Conservation (phyloP, 2,797 vertebrate species). For the Garrulus glandarius region DNA sequence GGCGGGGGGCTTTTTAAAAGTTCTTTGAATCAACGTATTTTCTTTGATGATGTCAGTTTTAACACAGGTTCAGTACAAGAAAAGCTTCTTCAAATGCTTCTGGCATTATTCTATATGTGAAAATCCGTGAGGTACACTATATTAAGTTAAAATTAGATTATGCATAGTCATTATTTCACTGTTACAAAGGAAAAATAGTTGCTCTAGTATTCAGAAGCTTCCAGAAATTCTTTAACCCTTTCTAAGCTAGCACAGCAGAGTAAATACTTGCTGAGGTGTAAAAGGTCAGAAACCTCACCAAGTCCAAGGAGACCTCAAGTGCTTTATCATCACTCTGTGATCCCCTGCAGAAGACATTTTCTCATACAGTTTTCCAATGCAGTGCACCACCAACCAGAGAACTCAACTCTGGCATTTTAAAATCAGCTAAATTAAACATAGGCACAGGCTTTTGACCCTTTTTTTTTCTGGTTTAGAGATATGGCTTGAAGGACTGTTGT, state of each 20-base stretch:
- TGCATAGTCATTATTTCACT: not conserved
- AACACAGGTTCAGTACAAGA: not conserved
- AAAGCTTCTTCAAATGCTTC: slow-evolving; percentile 1
- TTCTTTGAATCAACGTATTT: not conserved
- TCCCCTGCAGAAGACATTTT: not conserved
- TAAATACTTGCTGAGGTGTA: not conserved
- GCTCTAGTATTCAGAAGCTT: not conserved
- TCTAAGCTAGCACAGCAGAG: not conserved
- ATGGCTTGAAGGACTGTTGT: not conserved
- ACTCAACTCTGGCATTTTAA: not conserved
- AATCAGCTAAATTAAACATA: not conserved
- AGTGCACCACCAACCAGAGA: not conserved
- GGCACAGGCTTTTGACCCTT: not conserved
- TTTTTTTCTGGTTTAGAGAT: not conserved
- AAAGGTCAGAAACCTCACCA: not conserved
- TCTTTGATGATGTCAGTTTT: not conserved
- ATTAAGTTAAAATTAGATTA: slow-evolving; percentile 8
- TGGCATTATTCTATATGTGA: not conserved
- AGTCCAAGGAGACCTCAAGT: not conserved
- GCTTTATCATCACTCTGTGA: not conserved
- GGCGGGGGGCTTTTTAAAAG: not conserved
- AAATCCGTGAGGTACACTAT: not conserved
- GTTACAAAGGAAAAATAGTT: not conserved
- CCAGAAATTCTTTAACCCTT: slow-evolving; percentile 8
- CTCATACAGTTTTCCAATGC: not conserved